A percentile compares a stretch with the other conserved stretches of the same genome.
These are phyloP conservation scores for Noctilio leporinus DNA, from an alignment of 2,113 vertebrate species.

Conservation along the genomic window DNA sequence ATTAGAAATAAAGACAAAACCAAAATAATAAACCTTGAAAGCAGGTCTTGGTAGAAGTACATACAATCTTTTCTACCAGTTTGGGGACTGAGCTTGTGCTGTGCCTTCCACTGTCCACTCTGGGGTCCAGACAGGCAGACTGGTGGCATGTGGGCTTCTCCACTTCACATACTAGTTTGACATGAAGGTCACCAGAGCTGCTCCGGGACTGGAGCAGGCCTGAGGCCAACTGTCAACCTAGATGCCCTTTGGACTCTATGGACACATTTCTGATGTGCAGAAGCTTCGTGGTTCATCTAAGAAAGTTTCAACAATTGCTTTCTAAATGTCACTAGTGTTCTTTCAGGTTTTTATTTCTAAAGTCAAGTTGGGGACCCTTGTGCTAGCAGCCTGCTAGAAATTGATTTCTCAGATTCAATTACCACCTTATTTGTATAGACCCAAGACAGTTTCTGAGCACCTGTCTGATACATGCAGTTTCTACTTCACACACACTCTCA, in stretches of 20 bases:
- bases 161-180: not conserved
- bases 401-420: not conserved
- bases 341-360: not conserved
- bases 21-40: conserved; percentile 13
- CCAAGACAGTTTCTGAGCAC: not conserved
- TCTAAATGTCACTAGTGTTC: not conserved
- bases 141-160: not conserved
- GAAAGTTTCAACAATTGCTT: not conserved
- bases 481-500: not conserved
- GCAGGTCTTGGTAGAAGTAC: not conserved
- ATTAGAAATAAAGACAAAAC: not conserved
- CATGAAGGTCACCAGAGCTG: not conserved
- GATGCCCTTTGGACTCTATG: not conserved
- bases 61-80: not conserved
- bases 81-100: accelerated
- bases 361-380: not conserved
- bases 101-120: not conserved
- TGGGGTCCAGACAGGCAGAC: not conserved
- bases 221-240: no score
- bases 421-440: not conserved
- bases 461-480: not conserved
- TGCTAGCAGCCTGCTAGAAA: not conserved
- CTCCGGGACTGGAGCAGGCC: no score
- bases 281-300: not conserved
- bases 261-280: not conserved